Evolutionary conservation across 1,140 invertebrate genomes (phyloP).

Genomic region (Propsilocerus akamusi): DNA sequence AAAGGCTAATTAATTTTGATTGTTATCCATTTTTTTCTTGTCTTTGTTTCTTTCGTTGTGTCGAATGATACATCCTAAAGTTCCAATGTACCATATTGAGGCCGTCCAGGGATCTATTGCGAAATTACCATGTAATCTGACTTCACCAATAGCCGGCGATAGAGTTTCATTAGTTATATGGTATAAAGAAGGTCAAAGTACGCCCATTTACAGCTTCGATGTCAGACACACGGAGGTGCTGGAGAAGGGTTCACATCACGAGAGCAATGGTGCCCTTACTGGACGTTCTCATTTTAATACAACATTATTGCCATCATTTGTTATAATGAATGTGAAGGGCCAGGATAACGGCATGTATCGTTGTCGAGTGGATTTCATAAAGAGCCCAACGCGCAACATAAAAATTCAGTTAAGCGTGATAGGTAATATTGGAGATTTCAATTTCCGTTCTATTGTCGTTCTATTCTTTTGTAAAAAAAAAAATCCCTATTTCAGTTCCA

Average conservation of each 20-base stretch:
- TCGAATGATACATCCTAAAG: too few relatives aligned
- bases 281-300: conserved; percentile 40
- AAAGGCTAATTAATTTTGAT: too few relatives aligned
- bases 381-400: conserved; percentile 70
- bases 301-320: conserved; percentile 38
- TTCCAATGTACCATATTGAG: conserved; percentile 40
- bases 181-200: conserved; percentile 59
- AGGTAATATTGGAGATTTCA: conserved; percentile 44
- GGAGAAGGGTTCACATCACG: conserved; percentile 46
- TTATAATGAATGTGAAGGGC: conserved; percentile 42
- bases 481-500: conserved; percentile 37
- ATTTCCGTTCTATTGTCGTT: neutral
- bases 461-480: neutral
- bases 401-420: conserved; percentile 76
- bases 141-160: conserved; percentile 49
- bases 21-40: too few relatives aligned
- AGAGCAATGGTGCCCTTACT: conserved; percentile 36
- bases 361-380: conserved; percentile 76
- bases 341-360: conserved; percentile 65
- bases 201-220: conserved; percentile 67
- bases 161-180: conserved; percentile 65
- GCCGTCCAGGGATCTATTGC: conserved; percentile 54
- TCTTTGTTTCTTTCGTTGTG: too few relatives aligned
- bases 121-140: conserved; percentile 64
- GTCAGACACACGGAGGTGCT: conserved; percentile 33